Base-by-base conservation (phyloP, 2,113 vertebrate species). In the Larimichthys polyactis region DNA sequence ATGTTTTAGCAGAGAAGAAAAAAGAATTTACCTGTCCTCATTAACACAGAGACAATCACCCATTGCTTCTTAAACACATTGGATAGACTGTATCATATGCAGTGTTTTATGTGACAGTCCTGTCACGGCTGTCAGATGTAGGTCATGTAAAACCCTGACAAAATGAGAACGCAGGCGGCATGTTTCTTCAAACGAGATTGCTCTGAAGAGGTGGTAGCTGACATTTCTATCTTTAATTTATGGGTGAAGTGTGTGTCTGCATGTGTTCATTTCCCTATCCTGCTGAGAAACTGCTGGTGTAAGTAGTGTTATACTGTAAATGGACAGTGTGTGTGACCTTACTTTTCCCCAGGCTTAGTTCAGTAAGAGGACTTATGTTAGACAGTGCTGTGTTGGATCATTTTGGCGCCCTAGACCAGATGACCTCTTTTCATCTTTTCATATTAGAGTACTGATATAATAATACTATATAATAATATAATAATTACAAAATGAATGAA, bases 161-260 rank as follows among this genome's bases (percentile, higher is more conserved):
- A 67, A 68, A 75, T 66, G 64, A 75, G 51, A 64, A 71, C 9
- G 58, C 63, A 69, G 73, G 54, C 75, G 40, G 68, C 78, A 14
- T 63, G 51, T 81, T 79, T 83, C 59, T 40, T 74, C 44, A 52
- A n/a, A 81, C 0, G 1, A 67, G 54, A 78, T 81, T 74, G 22
- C 83, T 72, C 19, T 66, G 67, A 20, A 36, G 72, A 83, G 67
- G 79, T 78, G 71, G 73, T 36, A 27, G 84, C 57, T 78, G 83
- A 80, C 84, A 72, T 75, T 63, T 84, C 76, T 86, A 63, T 77
- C 65, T 43, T 76, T 75, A 51, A 74, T 92, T 82, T 75, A 70
- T 74, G 62, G 62, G 48, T 67, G 64, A 64, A 71, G 62, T 68
- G 32, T 76, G 70, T 67, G 44, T 59, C n/a, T 75, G 40, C 58